These are phyloP conservation scores for Lampris incognitus DNA, from an alignment of 2,113 vertebrate genomes.

Conservation along the genomic window DNA sequence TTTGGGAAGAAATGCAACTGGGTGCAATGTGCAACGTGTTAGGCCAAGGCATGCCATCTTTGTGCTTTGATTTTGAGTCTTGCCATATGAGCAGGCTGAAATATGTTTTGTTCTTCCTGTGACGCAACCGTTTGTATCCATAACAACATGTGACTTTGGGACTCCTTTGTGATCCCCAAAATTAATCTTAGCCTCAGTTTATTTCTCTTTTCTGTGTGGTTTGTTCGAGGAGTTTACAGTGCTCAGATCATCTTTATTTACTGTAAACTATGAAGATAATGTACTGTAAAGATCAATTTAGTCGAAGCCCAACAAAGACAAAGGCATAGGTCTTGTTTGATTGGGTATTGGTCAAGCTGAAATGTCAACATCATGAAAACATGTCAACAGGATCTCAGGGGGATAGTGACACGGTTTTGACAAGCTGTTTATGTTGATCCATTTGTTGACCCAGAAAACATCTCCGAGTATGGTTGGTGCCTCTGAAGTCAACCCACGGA, in stretches of 20 bases:
- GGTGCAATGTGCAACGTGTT: constrained; percentile 39
- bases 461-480: not conserved
- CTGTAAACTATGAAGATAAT: constrained; percentile 1
- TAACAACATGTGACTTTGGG: constrained; percentile 7
- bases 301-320: not conserved
- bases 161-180: constrained; percentile 15
- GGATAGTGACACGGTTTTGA: too few species aligned
- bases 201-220: constrained; percentile 16
- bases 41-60: constrained; percentile 40
- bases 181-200: constrained; percentile 19
- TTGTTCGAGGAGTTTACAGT: not conserved
- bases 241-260: constrained; percentile 24
- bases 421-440: not conserved
- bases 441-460: not conserved
- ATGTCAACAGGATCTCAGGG: not conserved
- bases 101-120: constrained; percentile 23
- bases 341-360: constrained; percentile 23
- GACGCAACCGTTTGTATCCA: constrained; percentile 13
- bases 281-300: not conserved
- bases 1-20: constrained; percentile 33
- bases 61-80: constrained; percentile 17
- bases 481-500: not conserved
- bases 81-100: constrained; percentile 1
- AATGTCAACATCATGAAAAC: constrained; percentile 27
- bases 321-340: constrained; percentile 1